Evolutionary conservation across 2,113 vertebrate genomes (phyloP).

Genomic region (Ceuthmochares aereus): DNA sequence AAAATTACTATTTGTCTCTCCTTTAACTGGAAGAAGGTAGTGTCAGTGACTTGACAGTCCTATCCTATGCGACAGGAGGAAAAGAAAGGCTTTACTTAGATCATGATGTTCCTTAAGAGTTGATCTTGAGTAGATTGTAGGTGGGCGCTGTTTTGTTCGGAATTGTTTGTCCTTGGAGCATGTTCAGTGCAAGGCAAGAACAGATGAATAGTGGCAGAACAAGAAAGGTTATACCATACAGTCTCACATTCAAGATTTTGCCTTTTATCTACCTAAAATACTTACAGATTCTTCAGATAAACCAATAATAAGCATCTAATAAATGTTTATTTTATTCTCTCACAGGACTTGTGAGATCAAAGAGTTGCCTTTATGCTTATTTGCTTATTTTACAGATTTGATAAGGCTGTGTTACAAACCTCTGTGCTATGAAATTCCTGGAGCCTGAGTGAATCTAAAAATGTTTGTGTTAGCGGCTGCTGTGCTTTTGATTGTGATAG

Average conservation of each 20-base stretch:
- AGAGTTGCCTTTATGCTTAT: not conserved
- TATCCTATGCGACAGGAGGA: not conserved
- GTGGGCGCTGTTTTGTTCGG: not conserved
- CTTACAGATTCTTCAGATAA: not conserved
- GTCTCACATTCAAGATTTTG: not conserved
- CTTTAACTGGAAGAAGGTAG: not conserved
- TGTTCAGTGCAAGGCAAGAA: not conserved
- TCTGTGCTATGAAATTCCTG: not conserved
- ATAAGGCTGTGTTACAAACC: not conserved
- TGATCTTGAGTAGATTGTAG: not conserved
- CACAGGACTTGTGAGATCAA: not conserved
- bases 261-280: not conserved
- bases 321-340: not conserved
- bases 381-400: not conserved
- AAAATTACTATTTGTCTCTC: not conserved
- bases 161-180: not conserved
- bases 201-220: not conserved
- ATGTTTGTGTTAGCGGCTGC: not conserved
- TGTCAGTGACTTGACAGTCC: not conserved
- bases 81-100: not conserved
- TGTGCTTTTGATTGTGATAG: not conserved
- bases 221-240: not conserved
- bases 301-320: not conserved
- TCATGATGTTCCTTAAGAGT: not conserved
- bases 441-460: not conserved